A percentile compares a stretch with the other conserved stretches of the same genome.
These are phyloP conservation scores for Pangasius djambal DNA, from an alignment of 2,797 vertebrate species.

Conservation along the genomic window DNA sequence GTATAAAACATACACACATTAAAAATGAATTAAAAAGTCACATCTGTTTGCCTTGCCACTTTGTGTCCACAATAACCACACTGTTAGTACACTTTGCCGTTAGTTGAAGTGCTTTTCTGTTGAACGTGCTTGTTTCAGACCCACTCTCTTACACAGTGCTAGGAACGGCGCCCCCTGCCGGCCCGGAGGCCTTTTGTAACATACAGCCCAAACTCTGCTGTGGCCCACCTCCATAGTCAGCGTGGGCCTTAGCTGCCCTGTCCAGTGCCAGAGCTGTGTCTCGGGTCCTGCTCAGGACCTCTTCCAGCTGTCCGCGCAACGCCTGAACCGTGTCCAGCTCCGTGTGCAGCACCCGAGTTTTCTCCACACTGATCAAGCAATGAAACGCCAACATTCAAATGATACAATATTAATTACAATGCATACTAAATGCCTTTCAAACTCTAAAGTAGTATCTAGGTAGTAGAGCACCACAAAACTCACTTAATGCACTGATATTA, in stretches of 20 bases:
- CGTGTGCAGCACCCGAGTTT: slow-evolving; percentile 80
- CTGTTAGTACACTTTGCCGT: slow-evolving; percentile 54
- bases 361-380: slow-evolving; percentile 73
- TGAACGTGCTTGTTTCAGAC: slow-evolving; percentile 50
- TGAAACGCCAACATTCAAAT: slow-evolving; percentile 17
- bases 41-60: slow-evolving; percentile 52
- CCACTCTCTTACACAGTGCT: slow-evolving; percentile 68
- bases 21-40: slow-evolving; percentile 61
- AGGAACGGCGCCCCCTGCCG: slow-evolving; percentile 71
- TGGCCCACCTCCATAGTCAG: slow-evolving; percentile 93
- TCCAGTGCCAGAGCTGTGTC: slow-evolving; percentile 84
- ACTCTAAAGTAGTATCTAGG: neutral
- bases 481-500: neutral
- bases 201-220: slow-evolving; percentile 77
- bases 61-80: slow-evolving; percentile 4
- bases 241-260: slow-evolving; percentile 74
- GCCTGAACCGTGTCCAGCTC: slow-evolving; percentile 88
- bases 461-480: neutral
- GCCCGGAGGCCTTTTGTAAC: slow-evolving; percentile 82
- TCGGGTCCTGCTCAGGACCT: slow-evolving; percentile 85
- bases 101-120: slow-evolving; percentile 64
- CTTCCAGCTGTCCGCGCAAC: slow-evolving; percentile 87
- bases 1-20: slow-evolving; percentile 62
- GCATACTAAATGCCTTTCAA: neutral
- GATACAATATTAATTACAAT: neutral